A percentile compares a stretch with the other conserved stretches of the same genome.
These are phyloP conservation scores for Cristatella mucedo DNA, from an alignment of 2,888 invertebrate species.

Conservation along the genomic window DNA sequence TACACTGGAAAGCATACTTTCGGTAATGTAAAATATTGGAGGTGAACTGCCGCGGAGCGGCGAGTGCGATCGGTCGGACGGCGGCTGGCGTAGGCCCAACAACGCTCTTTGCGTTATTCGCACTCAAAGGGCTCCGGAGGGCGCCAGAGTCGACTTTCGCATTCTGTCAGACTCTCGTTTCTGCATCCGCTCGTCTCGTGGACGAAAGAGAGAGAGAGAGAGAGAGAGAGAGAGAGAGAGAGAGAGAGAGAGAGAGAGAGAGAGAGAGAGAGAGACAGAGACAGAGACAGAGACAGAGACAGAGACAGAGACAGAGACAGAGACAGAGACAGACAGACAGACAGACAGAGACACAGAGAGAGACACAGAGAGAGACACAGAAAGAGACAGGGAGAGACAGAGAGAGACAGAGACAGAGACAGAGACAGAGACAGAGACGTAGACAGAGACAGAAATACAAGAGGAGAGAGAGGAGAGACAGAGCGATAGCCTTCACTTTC, in stretches of 20 bases:
- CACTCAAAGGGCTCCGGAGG: too few species aligned
- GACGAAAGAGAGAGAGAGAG: too few species aligned
- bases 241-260: background rate
- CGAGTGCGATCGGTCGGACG: too few species aligned
- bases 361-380: background rate
- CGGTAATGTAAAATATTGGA: too few species aligned
- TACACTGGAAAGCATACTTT: too few species aligned
- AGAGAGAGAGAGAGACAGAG: background rate
- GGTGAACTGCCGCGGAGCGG: too few species aligned
- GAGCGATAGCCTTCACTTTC: background rate
- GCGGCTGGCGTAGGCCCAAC: too few species aligned
- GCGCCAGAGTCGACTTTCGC: too few species aligned
- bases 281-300: slow-evolving; percentile 1
- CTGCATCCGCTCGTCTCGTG: too few species aligned
- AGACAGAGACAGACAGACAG: background rate
- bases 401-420: background rate
- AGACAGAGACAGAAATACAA: background rate
- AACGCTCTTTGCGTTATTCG: too few species aligned
- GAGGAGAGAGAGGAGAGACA: background rate
- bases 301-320: slow-evolving; percentile 1
- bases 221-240: background rate
- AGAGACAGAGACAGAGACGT: background rate
- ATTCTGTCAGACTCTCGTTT: too few species aligned
- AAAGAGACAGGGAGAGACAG: background rate
- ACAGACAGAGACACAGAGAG: background rate